A percentile compares a stretch with the other conserved stretches of the same genome.
phyloP scores from a whole-genome alignment of 1,140 invertebrate species.

The Drosophila nannoptera region DNA sequence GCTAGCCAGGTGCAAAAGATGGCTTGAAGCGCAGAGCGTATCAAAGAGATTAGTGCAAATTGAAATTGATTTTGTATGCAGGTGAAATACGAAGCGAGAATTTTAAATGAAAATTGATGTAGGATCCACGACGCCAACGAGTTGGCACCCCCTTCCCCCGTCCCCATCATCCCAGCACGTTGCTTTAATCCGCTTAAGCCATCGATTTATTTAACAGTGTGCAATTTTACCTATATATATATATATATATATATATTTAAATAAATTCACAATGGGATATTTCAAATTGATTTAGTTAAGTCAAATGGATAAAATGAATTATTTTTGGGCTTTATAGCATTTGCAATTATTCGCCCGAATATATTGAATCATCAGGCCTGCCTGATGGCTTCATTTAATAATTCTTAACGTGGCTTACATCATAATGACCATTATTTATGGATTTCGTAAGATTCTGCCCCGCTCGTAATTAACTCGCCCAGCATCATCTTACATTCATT shows the following conservation, averaged over 20 bases:
- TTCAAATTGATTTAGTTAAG: slow-evolving; percentile 18
- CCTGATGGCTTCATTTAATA: background rate
- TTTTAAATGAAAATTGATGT: slow-evolving; percentile 51
- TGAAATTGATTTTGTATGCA: slow-evolving; percentile 50
- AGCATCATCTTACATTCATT: slow-evolving; percentile 31
- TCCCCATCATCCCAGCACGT: background rate
- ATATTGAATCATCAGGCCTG: background rate
- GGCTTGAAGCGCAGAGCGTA: slow-evolving; percentile 13
- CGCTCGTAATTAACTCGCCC: slow-evolving; percentile 17
- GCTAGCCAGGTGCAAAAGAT: slow-evolving; percentile 21
- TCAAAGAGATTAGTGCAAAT: slow-evolving; percentile 48
- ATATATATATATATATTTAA: too few species aligned
- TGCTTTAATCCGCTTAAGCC: slow-evolving; percentile 40
- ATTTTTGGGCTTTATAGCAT: slow-evolving; percentile 2
- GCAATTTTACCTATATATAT: background rate
- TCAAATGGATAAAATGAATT: slow-evolving; percentile 3
- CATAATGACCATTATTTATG: too few species aligned
- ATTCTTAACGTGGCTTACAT: background rate
- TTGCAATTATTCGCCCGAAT: background rate
- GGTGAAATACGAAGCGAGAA: slow-evolving; percentile 24
- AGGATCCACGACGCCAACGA: slow-evolving; percentile 2
- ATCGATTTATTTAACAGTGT: slow-evolving; percentile 37
- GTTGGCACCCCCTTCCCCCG: background rate
- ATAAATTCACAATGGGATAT: too few species aligned
- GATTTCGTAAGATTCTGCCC: too few species aligned